A percentile compares a stretch with the other conserved stretches of the same genome.
phyloP scores from a whole-genome alignment of 2,113 vertebrate genomes.

The Hylia prasina region DNA sequence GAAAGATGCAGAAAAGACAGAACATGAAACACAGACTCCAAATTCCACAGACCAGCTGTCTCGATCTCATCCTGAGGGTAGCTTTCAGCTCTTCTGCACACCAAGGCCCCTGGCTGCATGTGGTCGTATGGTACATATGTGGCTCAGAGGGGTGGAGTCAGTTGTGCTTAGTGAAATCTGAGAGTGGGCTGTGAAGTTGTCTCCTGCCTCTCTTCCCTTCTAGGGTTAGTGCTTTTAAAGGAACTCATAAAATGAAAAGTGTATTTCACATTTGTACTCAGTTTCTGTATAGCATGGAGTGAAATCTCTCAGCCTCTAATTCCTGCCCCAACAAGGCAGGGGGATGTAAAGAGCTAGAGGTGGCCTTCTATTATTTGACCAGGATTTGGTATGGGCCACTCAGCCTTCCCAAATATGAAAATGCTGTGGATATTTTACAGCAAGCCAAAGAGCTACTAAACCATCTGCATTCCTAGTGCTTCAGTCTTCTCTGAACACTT shows the following conservation, averaged over 20 bases:
- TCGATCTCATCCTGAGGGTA: constrained; percentile 18
- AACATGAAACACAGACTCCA: constrained; percentile 36
- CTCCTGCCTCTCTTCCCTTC: not conserved
- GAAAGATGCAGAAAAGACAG: constrained; percentile 40
- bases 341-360: not conserved
- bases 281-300: not conserved
- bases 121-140: not conserved
- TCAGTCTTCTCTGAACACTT: not conserved
- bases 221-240: not conserved
- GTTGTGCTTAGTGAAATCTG: not conserved
- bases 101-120: not conserved
- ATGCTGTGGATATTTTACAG: not conserved
- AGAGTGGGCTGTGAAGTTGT: not conserved
- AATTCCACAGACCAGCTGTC: constrained; percentile 17
- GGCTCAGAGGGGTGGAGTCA: constrained; percentile 4
- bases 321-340: not conserved
- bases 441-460: not conserved
- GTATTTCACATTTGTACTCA: not conserved
- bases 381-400: not conserved
- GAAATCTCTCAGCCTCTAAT: not conserved
- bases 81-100: not conserved
- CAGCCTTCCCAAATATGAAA: not conserved
- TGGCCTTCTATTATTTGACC: not conserved
- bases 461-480: not conserved
- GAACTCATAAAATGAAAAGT: not conserved